phyloP scores from a whole-genome alignment of 2,888 invertebrate genomes.

The Taenaris catops region DNA sequence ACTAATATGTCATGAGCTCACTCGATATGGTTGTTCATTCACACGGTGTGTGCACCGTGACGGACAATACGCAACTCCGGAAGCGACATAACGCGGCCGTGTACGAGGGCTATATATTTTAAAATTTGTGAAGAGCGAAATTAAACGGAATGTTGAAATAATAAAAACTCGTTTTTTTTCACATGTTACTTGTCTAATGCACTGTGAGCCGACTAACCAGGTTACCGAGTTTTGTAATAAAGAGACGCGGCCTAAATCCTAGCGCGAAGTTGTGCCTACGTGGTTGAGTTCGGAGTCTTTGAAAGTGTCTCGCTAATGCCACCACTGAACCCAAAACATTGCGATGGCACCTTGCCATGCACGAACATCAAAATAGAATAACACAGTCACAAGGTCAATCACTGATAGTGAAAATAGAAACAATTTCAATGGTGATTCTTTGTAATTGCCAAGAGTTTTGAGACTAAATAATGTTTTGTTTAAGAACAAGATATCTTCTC shows the following conservation, averaged over 20 bases:
- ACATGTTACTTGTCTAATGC: slow-evolving; percentile 53
- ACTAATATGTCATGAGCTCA: slow-evolving; percentile 42
- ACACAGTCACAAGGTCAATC: slow-evolving; percentile 70
- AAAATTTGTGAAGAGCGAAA: slow-evolving; percentile 14
- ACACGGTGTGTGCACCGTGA: slow-evolving; percentile 64
- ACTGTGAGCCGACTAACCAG: slow-evolving; percentile 74
- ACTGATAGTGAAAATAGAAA: slow-evolving; percentile 56
- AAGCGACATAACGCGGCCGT: slow-evolving; percentile 50
- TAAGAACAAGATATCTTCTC: too few relatives aligned
- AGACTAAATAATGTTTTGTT: background rate
- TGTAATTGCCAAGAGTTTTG: slow-evolving; percentile 14
- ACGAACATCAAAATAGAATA: slow-evolving; percentile 49
- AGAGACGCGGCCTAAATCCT: slow-evolving; percentile 32
- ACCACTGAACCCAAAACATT: slow-evolving; percentile 50
- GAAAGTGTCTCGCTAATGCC: slow-evolving; percentile 58
- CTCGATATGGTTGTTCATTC: slow-evolving; percentile 68
- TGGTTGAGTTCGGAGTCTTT: slow-evolving; percentile 22
- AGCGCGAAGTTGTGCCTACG: slow-evolving; percentile 20
- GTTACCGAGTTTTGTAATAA: slow-evolving; percentile 68
- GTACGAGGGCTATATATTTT: slow-evolving; percentile 20
- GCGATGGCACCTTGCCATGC: slow-evolving; percentile 65
- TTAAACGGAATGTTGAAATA: slow-evolving; percentile 19
- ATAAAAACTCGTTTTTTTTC: slow-evolving; percentile 37
- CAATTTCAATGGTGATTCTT: slow-evolving; percentile 24
- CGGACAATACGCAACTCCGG: slow-evolving; percentile 50